Conservation (phyloP, 2,888 invertebrate species). For the Proisotoma minuta region DNA sequence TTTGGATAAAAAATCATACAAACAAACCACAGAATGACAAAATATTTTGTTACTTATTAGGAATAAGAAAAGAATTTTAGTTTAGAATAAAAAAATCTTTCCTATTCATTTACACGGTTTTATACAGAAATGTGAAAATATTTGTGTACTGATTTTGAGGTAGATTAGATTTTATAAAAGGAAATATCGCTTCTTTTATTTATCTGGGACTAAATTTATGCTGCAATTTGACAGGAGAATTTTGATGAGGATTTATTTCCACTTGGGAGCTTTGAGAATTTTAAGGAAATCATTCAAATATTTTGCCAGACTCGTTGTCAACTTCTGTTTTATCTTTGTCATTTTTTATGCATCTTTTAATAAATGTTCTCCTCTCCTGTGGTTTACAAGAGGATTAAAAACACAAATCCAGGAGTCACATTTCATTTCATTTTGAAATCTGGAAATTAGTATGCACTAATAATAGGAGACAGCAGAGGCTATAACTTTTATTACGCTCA, state of each 20-base stretch:
- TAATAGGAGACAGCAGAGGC: background rate
- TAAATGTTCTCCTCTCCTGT: conserved; percentile 10
- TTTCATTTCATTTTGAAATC: conserved; percentile 1
- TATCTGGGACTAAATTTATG: conserved; percentile 4
- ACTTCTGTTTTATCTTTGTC: background rate
- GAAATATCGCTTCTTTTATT: too few relatives aligned
- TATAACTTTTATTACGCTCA: background rate
- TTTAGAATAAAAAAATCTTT: too few relatives aligned
- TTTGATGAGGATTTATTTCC: conserved; percentile 42
- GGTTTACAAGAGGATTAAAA: conserved; percentile 12
- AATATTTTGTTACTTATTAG: too few relatives aligned
- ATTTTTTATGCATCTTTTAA: background rate
- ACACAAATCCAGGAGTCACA: conserved; percentile 9
- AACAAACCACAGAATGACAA: too few relatives aligned
- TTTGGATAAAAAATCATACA: too few relatives aligned
- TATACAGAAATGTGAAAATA: too few relatives aligned
- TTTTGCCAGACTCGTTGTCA: background rate
- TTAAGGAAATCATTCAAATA: background rate
- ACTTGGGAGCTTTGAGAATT: conserved; percentile 6
- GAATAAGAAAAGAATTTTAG: too few relatives aligned
- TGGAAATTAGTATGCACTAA: background rate
- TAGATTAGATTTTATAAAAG: too few relatives aligned
- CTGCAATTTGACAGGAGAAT: conserved; percentile 29
- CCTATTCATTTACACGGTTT: too few relatives aligned
- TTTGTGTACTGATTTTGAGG: too few relatives aligned